A percentile compares a stretch with the other conserved stretches of the same genome.
phyloP scores from a whole-genome alignment of 2,888 invertebrate genomes.

The Tuberolachnus salignus region DNA sequence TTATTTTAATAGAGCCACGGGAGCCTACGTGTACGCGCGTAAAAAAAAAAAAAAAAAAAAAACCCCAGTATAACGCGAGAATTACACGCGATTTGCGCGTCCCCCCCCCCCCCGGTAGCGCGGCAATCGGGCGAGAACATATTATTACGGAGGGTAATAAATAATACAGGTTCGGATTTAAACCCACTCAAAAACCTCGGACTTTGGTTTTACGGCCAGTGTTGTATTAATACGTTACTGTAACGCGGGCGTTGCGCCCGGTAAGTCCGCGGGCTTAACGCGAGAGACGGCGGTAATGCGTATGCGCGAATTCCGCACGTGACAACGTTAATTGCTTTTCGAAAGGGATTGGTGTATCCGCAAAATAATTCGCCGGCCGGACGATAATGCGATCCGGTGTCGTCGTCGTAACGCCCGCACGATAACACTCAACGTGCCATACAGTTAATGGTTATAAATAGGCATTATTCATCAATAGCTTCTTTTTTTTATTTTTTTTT shows the following conservation, averaged over 20 bases:
- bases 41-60: no score
- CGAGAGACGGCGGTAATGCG: background rate
- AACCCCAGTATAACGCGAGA: no score
- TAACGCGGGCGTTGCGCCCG: background rate
- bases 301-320: background rate
- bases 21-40: no score
- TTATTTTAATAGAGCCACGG: no score
- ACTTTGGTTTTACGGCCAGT: background rate
- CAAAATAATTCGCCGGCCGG: background rate
- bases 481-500: no score
- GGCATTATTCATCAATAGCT: no score
- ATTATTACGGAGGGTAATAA: background rate
- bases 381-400: constrained; percentile 4
- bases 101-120: no score
- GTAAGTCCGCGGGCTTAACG: background rate
- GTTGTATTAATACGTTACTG: background rate
- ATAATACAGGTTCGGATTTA: background rate
- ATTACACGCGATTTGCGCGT: no score
- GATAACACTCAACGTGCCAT: no score
- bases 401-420: background rate
- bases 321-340: constrained; percentile 32
- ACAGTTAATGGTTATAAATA: constrained; percentile 4
- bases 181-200: background rate
- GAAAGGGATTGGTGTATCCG: background rate
- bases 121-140: background rate